Conservation (phyloP, 2,797 vertebrate genomes). For the Bryconaethiops microstoma region DNA sequence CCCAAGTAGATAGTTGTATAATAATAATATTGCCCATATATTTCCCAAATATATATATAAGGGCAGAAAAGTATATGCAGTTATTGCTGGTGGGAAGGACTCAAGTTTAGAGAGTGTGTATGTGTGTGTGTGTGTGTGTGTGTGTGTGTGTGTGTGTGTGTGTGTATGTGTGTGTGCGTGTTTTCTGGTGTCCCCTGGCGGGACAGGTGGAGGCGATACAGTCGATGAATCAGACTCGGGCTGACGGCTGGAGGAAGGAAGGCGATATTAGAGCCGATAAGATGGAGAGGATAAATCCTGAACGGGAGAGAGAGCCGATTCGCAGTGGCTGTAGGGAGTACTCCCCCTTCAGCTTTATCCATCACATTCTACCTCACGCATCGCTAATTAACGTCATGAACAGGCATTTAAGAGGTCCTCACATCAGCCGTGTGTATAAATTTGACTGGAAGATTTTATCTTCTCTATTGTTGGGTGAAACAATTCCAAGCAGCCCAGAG, state of each 20-base stretch:
- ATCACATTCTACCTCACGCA: constrained; percentile 61
- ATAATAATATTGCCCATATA: not conserved
- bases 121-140: too few relatives aligned
- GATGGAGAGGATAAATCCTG: constrained; percentile 51
- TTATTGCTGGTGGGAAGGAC: not conserved
- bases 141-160: too few relatives aligned
- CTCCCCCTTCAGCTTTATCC: not conserved
- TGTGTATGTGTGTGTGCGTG: not conserved
- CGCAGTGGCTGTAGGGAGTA: not conserved
- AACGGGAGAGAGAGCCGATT: not conserved
- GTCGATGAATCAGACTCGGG: constrained; percentile 46
- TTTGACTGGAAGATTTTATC: not conserved
- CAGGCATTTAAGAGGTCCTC: constrained; percentile 74
- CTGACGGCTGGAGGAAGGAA: constrained; percentile 53
- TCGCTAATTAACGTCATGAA: constrained; percentile 75
- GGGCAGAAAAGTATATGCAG: not conserved
- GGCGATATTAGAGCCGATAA: constrained; percentile 46
- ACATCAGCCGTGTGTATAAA: constrained; percentile 67
- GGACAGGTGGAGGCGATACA: constrained; percentile 16
- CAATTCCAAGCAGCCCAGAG: not conserved
- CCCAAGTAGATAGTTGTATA: too few relatives aligned
- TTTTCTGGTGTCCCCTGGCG: constrained; percentile 1
- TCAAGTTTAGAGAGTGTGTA: constrained; percentile 26
- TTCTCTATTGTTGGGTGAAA: not conserved
- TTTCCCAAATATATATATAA: not conserved